Evolutionary conservation across 2,888 invertebrate genomes (phyloP).

Genomic region (Clusia tigrina): DNA sequence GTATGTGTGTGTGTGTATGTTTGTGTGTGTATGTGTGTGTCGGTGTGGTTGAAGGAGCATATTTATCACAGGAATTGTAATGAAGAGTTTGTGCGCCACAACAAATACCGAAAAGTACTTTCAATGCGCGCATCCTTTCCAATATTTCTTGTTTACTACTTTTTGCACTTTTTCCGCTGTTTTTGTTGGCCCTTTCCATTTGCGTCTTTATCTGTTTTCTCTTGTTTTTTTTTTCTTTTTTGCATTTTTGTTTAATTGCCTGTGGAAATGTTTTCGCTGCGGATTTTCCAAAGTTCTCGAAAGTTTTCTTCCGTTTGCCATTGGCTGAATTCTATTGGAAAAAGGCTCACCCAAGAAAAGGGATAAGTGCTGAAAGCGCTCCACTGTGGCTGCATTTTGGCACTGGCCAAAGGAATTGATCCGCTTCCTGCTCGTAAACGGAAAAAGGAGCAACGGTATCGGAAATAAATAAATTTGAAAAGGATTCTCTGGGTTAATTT

Average conservation of each 20-base stretch:
- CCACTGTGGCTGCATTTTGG: conserved; percentile 1
- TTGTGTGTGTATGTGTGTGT: neutral
- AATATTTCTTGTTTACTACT: neutral
- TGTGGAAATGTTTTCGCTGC: conserved; percentile 9
- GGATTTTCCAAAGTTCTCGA: neutral
- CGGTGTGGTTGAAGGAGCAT: neutral
- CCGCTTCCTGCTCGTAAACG: conserved; percentile 15
- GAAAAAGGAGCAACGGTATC: neutral
- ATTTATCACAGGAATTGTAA: conserved; percentile 4
- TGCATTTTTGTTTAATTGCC: conserved; percentile 16
- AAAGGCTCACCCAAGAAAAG: neutral
- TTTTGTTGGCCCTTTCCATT: neutral
- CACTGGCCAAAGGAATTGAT: conserved; percentile 29
- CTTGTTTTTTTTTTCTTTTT: conserved; percentile 2
- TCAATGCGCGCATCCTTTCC: neutral
- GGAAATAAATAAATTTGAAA: neutral
- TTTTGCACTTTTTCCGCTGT: neutral
- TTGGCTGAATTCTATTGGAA: neutral
- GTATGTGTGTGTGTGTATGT: no score
- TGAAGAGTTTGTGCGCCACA: neutral
- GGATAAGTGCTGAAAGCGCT: neutral
- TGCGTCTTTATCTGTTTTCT: neutral
- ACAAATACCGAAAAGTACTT: neutral
- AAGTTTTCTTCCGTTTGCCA: neutral
- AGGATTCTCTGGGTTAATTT: neutral